Base-by-base conservation (phyloP, 2,113 vertebrate species). In the Stigmatopora nigra region DNA sequence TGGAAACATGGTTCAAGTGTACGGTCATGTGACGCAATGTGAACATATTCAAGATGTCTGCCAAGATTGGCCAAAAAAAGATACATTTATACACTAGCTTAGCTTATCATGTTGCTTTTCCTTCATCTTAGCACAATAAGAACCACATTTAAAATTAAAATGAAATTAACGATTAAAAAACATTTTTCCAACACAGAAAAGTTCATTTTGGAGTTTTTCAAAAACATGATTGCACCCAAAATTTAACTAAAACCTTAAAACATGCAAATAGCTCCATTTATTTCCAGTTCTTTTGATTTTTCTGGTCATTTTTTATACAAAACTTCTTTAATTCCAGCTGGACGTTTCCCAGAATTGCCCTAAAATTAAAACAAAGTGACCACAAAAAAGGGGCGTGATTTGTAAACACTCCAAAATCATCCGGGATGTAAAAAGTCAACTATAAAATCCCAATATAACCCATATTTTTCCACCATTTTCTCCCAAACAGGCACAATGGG, bases 401-500 rank as follows among this genome's bases (percentile, higher is more conserved):
- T 41, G 38, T 1, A 41, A 7, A 7, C 9, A 7, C 38, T 41
- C 9, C 38, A 10, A 41, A 41, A 41, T 41, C 38, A 41, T 41
- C 38, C 5, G 38, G 38, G 9, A 41, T 31, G 38, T 41, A 7
- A 13, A 22, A 11, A 53, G 20, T 4, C 22, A 22, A 51, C n/a
- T 9, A 53, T 22, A 70, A 91, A 86, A 90, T 92, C 77, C 89
- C 79, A 85, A 86, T 84, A 84, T 79, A 89, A 87, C 78, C 85
- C 73, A 72, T 45, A 62, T 49, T 67, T 17, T 71, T 35, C 69
- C 17, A 64, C 82, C 10, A 64, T 31, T 38, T 15, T 61, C 67
- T 84, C 36, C 69, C 90, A 86, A 89, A 84, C 89, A 93, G 92
- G 90, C 79, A 87, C 82, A 76, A 79, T 90, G 82, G 91, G 89